phyloP scores from a whole-genome alignment of 2,797 vertebrate species.

The Aldrovandia affinis region DNA sequence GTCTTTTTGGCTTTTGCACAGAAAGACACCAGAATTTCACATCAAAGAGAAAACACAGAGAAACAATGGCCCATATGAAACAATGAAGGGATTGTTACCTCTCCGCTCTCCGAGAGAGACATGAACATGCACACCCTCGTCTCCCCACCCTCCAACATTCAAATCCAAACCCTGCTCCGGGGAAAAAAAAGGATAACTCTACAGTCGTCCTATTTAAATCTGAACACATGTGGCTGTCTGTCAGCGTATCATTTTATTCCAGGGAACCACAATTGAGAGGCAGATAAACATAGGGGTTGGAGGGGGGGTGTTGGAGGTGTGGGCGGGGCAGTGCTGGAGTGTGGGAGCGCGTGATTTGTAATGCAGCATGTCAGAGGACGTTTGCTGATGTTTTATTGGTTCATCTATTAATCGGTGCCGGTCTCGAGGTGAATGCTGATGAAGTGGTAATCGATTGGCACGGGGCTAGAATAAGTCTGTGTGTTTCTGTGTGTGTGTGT shows the following conservation, averaged over 20 bases:
- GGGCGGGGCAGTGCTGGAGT: slow-evolving; percentile 42
- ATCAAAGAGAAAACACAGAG: too few relatives aligned
- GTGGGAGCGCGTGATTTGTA: slow-evolving; percentile 56
- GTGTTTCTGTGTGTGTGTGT: slow-evolving; percentile 10
- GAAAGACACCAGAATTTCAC: too few relatives aligned
- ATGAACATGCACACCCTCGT: neutral
- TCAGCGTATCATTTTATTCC: slow-evolving; percentile 19
- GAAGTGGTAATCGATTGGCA: slow-evolving; percentile 26
- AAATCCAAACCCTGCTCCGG: neutral
- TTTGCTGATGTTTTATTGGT: slow-evolving; percentile 58
- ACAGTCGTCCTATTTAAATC: slow-evolving; percentile 1
- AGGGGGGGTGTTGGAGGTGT: slow-evolving; percentile 40
- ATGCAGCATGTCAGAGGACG: slow-evolving; percentile 54
- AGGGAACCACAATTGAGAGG: slow-evolving; percentile 4
- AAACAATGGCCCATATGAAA: neutral
- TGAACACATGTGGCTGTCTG: neutral
- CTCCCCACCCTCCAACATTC: neutral
- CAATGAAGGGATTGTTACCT: neutral
- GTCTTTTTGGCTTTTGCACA: neutral
- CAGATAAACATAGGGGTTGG: neutral
- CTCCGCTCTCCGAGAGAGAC: neutral
- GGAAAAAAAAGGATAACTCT: neutral
- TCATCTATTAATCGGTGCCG: slow-evolving; percentile 44
- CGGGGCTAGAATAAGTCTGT: neutral
- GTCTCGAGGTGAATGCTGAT: slow-evolving; percentile 44